Base-by-base conservation (phyloP, 2,797 vertebrate species). In the Brotula barbata region DNA sequence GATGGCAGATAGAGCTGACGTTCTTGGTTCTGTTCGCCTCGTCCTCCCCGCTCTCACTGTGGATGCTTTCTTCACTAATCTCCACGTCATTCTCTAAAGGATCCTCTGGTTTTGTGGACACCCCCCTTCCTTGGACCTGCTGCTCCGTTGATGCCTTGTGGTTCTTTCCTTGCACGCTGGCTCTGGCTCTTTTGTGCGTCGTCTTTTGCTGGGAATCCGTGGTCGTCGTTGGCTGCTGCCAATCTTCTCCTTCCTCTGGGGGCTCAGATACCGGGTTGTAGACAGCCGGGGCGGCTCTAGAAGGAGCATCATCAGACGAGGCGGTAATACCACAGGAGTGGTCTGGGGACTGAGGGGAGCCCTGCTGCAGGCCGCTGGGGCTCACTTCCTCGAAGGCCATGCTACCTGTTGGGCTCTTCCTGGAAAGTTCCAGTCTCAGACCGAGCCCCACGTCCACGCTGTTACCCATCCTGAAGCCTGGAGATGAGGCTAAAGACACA, bases 11-110 rank as follows among this genome's bases (percentile, higher is more conserved):
- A 0, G 94, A 94, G 78, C 92, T 93, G 82, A 91, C 73, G 53
- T 52, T 39, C 5, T 43, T 21, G 40, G 19, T 42, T 17, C 8
- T 10, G 17, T 42, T 42, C 40, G 7, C 90, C 0, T 89, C 90
- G 73, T 42, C 91, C 0, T 89, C 90, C 74, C 94, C 93, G 0
- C 89, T 91, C 67, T 93, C 94, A 0, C 93, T 94, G 69, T 93
- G 93, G 34, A 91, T 92, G 0, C 93, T 94, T 66, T 94, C 93
- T 0, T 94, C 94, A 0, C 93, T 94, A 39, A 89, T 92, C 15
- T 94, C 93, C 77, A 92, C 92, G 43, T 93, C 93, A 0, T 94
- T 93, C 65, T 94, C 93, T 6, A 91, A 82, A 11, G 59, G 69
- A 13, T 80, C 80, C 71, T 92, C 93, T 76, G 92, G 89, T 20